A percentile compares a stretch with the other conserved stretches of the same genome.
phyloP scores from a whole-genome alignment of 2,797 vertebrate species.

The Sebastes kiyomatsui region DNA sequence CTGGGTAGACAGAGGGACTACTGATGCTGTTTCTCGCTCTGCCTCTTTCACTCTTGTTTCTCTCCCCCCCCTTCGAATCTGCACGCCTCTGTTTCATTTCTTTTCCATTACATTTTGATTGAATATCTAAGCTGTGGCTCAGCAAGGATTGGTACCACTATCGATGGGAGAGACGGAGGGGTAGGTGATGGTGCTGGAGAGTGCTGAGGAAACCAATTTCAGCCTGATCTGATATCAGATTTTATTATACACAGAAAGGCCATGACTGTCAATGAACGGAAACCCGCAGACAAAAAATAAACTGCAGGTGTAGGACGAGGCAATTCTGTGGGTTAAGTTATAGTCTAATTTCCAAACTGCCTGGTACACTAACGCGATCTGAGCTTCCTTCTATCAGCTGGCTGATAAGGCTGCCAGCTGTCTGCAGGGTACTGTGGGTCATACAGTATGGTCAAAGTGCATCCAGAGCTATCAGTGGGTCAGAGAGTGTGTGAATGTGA shows the following conservation, averaged over 20 bases:
- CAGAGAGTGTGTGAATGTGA: conserved; percentile 11
- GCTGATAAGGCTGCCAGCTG: conserved; percentile 38
- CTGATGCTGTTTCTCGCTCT: conserved; percentile 28
- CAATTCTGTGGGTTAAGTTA: background rate
- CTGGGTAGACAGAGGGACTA: conserved; percentile 43
- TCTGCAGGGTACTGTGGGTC: conserved; percentile 4
- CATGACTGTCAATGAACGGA: conserved; percentile 18
- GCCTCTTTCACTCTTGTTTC: conserved; percentile 10
- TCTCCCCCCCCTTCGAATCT: background rate
- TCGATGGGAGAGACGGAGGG: background rate
- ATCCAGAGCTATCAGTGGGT: conserved; percentile 7
- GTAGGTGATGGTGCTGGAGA: background rate
- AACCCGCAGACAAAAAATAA: conserved; percentile 12
- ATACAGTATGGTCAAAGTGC: background rate
- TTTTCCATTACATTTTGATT: conserved; percentile 49
- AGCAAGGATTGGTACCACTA: background rate
- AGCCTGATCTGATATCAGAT: conserved; percentile 44
- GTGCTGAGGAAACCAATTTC: conserved; percentile 48
- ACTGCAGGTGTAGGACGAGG: conserved; percentile 7
- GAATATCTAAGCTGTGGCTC: conserved; percentile 40
- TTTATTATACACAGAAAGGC: conserved; percentile 30
- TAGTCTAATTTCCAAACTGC: background rate
- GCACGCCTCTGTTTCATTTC: conserved; percentile 46
- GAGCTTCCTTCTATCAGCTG: conserved; percentile 39
- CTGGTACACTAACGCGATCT: background rate